Percentiles rank a stretch among this genome's conserved stretches.
Conservation (phyloP, 2,797 vertebrate species). For the Parauchenoglanis ngamensis region DNA sequence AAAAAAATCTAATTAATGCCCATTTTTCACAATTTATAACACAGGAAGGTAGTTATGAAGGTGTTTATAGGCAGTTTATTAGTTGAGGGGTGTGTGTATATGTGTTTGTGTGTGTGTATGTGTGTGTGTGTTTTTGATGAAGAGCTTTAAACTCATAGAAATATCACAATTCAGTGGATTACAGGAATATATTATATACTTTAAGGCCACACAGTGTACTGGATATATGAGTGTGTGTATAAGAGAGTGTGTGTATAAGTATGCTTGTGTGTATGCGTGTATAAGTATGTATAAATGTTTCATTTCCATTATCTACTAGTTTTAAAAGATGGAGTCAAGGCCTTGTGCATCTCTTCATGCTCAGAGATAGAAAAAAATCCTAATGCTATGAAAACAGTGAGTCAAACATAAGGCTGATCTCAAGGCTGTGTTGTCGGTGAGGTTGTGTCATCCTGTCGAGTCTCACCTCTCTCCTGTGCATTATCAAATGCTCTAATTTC, state of each 20-base stretch:
- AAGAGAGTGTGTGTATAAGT: neutral
- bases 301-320: conserved; percentile 55
- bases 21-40: neutral
- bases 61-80: neutral
- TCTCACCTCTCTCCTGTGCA: conserved; percentile 98
- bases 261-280: neutral
- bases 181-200: neutral
- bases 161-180: neutral
- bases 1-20: neutral
- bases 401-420: conserved; percentile 83
- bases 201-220: neutral
- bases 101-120: neutral
- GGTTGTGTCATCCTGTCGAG: conserved; percentile 93
- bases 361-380: conserved; percentile 20
- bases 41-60: neutral
- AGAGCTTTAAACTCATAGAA: neutral
- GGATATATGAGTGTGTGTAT: neutral
- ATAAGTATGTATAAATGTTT: conserved; percentile 12
- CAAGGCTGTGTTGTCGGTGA: conserved; percentile 80
- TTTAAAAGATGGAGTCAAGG: conserved; percentile 46
- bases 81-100: neutral
- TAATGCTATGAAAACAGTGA: conserved; percentile 45
- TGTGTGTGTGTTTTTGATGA: neutral
- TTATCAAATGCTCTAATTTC: conserved; percentile 99
- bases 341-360: conserved; percentile 33